These are phyloP conservation scores for Epirrhoe tristata DNA, from an alignment of 2,888 invertebrate genomes.

Conservation along the genomic window DNA sequence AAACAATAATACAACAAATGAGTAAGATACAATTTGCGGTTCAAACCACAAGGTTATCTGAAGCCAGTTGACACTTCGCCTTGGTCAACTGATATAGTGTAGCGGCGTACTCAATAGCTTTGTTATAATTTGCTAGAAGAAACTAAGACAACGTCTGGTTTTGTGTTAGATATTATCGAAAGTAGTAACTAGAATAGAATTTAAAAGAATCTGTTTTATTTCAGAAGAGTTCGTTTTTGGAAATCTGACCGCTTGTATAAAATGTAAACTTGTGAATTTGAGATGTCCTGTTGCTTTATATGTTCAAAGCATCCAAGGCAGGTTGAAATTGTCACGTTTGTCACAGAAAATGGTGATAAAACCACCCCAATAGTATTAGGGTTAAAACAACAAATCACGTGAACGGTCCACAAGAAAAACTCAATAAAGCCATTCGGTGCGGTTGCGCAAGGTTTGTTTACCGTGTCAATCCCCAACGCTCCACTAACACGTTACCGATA, in stretches of 20 bases:
- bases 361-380: background rate
- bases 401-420: conserved; percentile 40
- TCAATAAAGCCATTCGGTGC: conserved; percentile 52
- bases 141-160: background rate
- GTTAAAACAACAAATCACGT: conserved; percentile 1
- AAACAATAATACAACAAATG: conserved; percentile 44
- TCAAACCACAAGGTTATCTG: conserved; percentile 62
- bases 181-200: background rate
- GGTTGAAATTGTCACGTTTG: background rate
- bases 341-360: background rate
- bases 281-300: conserved; percentile 3
- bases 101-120: conserved; percentile 30
- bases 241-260: conserved; percentile 9
- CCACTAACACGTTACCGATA: conserved; percentile 78
- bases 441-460: conserved; percentile 80
- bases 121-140: conserved; percentile 41
- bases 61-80: conserved; percentile 58
- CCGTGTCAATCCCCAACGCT: conserved; percentile 68
- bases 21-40: conserved; percentile 52
- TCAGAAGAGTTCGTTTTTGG: background rate
- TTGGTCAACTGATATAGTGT: conserved; percentile 54
- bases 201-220: background rate
- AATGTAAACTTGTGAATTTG: conserved; percentile 1
- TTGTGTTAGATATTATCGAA: background rate
- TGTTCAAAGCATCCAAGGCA: background rate